phyloP scores from a whole-genome alignment of 1,140 invertebrate species.

The Wiebesia pumilae region DNA sequence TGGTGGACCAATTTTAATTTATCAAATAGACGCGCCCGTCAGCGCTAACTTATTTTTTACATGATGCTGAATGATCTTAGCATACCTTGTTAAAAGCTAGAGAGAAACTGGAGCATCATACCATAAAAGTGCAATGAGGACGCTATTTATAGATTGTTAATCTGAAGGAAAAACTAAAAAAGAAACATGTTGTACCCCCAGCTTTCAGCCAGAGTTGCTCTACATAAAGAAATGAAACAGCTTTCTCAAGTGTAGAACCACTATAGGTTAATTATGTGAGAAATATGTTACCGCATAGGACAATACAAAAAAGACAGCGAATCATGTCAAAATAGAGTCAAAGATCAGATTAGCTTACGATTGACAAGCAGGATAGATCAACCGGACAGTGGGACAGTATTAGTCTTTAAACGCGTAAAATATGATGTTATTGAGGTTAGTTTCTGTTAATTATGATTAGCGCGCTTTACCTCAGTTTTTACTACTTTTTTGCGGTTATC shows the following conservation, averaged over 20 bases:
- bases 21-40: conserved; percentile 6
- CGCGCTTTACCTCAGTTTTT: conserved; percentile 49
- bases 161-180: conserved; percentile 28
- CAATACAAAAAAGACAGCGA: conserved; percentile 40
- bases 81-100: conserved; percentile 29
- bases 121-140: conserved; percentile 37
- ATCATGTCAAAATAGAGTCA: conserved; percentile 41
- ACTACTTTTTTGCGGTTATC: conserved; percentile 35
- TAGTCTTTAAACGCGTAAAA: conserved; percentile 43
- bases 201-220: conserved; percentile 49
- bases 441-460: conserved; percentile 48
- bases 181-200: conserved; percentile 15
- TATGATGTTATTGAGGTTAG: conserved; percentile 47
- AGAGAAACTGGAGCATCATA: conserved; percentile 12
- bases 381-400: conserved; percentile 49
- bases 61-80: conserved; percentile 41
- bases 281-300: conserved; percentile 54
- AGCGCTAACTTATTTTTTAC: conserved; percentile 52
- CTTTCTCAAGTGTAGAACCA: conserved; percentile 47
- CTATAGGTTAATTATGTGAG: conserved; percentile 50
- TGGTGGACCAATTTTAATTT: conserved; percentile 91
- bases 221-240: conserved; percentile 20
- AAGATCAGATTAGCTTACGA: conserved; percentile 50
- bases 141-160: conserved; percentile 41
- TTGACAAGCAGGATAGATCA: conserved; percentile 39